phyloP scores from a whole-genome alignment of 2,888 invertebrate genomes.

The Plagodis dolabraria region DNA sequence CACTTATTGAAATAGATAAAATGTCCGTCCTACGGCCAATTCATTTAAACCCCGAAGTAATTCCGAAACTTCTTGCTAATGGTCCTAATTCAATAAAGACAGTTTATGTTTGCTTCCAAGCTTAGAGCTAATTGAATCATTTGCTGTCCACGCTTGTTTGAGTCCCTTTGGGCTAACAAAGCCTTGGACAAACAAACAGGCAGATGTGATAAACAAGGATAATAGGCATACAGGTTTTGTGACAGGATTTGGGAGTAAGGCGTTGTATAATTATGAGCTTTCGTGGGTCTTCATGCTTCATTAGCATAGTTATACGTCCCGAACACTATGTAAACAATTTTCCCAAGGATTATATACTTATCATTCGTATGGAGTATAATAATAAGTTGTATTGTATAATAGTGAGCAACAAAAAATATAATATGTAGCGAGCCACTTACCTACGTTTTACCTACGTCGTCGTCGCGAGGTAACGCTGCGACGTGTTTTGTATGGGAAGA shows the following conservation, averaged over 20 bases:
- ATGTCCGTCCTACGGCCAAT: background rate
- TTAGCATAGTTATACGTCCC: too few relatives aligned
- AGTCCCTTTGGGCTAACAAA: slow-evolving; percentile 25
- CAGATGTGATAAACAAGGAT: slow-evolving; percentile 30
- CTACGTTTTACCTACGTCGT: too few relatives aligned
- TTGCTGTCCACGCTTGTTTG: slow-evolving; percentile 30
- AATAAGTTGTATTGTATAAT: too few relatives aligned
- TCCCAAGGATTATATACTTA: too few relatives aligned
- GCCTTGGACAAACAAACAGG: slow-evolving; percentile 26
- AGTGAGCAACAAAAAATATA: too few relatives aligned
- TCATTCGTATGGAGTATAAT: too few relatives aligned
- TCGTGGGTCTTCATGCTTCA: too few relatives aligned
- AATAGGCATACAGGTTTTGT: slow-evolving; percentile 16
- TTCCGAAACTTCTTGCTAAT: slow-evolving; percentile 18
- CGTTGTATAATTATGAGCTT: background rate
- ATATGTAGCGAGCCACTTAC: too few relatives aligned
- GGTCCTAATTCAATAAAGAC: slow-evolving; percentile 29
- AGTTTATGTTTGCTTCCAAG: slow-evolving; percentile 45
- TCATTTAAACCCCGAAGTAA: slow-evolving; percentile 3
- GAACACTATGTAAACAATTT: too few relatives aligned
- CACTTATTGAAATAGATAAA: background rate
- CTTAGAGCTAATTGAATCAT: slow-evolving; percentile 47
- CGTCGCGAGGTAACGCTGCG: too few relatives aligned
- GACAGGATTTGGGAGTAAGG: slow-evolving; percentile 8
- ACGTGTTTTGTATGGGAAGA: too few relatives aligned